Conservation (phyloP, 1,140 invertebrate species). For the Ostrea edulis region DNA sequence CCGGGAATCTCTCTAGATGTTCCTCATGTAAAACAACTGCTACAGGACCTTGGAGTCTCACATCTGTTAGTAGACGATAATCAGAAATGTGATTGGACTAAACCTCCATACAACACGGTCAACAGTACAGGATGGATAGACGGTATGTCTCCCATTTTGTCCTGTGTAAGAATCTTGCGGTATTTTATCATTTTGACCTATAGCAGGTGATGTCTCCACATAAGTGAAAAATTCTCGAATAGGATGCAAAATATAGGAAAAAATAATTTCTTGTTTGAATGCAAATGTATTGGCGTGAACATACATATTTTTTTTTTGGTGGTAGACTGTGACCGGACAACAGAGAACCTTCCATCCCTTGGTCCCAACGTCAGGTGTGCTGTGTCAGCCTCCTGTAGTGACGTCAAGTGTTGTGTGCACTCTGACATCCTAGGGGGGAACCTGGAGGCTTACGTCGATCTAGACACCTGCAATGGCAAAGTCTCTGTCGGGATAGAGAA, state of each 20-base stretch:
- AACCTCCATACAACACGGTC: neutral
- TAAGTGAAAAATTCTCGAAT: no score
- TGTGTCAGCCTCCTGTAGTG: slow-evolving; percentile 44
- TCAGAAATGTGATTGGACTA: slow-evolving; percentile 40
- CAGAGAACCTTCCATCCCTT: neutral
- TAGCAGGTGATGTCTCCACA: no score
- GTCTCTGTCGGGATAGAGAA: slow-evolving; percentile 54
- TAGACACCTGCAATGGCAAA: slow-evolving; percentile 50
- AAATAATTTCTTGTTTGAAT: no score
- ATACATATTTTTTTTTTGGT: neutral
- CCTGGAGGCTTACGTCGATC: slow-evolving; percentile 45
- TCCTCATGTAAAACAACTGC: slow-evolving; percentile 27
- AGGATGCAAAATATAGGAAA: no score
- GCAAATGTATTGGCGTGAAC: no score
- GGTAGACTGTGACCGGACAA: neutral
- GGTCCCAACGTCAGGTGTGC: neutral
- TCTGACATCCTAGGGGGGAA: slow-evolving; percentile 35
- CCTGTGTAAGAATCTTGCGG: no score
- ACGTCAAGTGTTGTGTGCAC: slow-evolving; percentile 50
- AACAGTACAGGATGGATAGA: slow-evolving; percentile 40
- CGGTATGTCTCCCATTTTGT: neutral
- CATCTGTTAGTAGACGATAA: slow-evolving; percentile 26
- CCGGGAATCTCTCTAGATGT: slow-evolving; percentile 15
- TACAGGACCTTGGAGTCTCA: slow-evolving; percentile 46
- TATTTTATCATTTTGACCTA: no score